Evolutionary conservation across 2,797 vertebrate genomes (phyloP).

Genomic region (Enteromius radiatus): DNA sequence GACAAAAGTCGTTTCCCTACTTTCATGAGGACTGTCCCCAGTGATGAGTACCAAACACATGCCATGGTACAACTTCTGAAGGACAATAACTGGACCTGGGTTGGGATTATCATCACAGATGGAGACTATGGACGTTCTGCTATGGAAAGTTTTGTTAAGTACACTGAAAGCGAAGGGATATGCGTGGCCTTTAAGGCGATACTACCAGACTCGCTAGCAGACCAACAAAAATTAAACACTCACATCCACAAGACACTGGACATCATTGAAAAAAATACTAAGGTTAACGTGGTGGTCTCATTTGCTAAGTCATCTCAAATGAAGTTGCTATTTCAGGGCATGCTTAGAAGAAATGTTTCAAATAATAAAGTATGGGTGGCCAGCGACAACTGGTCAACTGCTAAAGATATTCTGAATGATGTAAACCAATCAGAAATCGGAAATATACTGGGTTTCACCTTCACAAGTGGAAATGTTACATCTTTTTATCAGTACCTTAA

Average conservation of each 20-base stretch:
- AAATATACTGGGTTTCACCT: constrained; percentile 85
- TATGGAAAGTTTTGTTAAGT: constrained; percentile 78
- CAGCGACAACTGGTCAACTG: constrained; percentile 86
- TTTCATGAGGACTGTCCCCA: constrained; percentile 88
- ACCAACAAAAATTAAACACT: constrained; percentile 62
- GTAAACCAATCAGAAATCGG: constrained; percentile 78
- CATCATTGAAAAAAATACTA: constrained; percentile 78
- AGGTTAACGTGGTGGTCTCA: constrained; percentile 84
- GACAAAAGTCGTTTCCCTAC: constrained; percentile 88
- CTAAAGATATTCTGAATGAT: constrained; percentile 70
- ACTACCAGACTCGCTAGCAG: constrained; percentile 80
- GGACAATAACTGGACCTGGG: constrained; percentile 84
- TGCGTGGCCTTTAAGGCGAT: constrained; percentile 87
- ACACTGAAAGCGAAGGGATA: constrained; percentile 76
- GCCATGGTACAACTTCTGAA: constrained; percentile 85
- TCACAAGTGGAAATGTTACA: constrained; percentile 78
- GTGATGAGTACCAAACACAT: constrained; percentile 84
- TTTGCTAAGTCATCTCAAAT: constrained; percentile 83
- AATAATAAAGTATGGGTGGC: constrained; percentile 87
- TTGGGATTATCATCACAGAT: constrained; percentile 84
- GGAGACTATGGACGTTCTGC: constrained; percentile 86
- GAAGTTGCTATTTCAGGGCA: constrained; percentile 74
- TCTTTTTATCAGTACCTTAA: constrained; percentile 78
- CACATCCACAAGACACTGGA: constrained; percentile 71
- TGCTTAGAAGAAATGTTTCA: constrained; percentile 64